Base-by-base conservation (phyloP, 2,888 invertebrate genomes). In the Eristalis intricaria region DNA sequence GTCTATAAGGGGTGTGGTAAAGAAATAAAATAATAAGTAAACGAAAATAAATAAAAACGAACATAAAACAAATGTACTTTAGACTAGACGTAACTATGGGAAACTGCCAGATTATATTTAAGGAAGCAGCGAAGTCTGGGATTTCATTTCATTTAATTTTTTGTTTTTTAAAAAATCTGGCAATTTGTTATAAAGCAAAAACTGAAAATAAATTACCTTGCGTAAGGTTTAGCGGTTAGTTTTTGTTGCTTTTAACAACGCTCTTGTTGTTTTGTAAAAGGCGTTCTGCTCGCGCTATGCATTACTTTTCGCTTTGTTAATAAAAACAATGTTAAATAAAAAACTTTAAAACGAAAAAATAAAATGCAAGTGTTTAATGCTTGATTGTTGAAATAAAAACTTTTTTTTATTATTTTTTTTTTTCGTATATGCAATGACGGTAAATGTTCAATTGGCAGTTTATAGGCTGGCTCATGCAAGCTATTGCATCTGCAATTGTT, bases 1-100 rank as follows among this genome's bases (percentile, higher is more conserved):
- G 96, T 98, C 98, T 98, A 95, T 22, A 58, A 23, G 69, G 43
- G 23, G 43, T 58, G 35, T 4, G 90, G 50, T 84, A 71, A 68
- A 89, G 76, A 88, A 73, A 88, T 82, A 82, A 88, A 90, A 88
- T 43, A 82, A 89, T 83, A 84, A 78, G 76, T 63, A 84, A 81
- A 74, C 68, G 86, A 85, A 83, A 88, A 0, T 90, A 90, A 0
- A 90, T 81, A 19, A 89, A 40, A 50, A 75, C 40, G 75, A 78
- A 70, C 38, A 82, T 65, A 76, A 43, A 38, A 32, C 13, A 70
- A 3, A 89, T 90, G 85, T 89, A 90, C 89, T 89, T 58, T 23
- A 56, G 87, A 90, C 88, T 81, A 85, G 78, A 65, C 15, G 43
- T 56, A 73, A 74, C 70, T 73, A 56, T 82, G 61, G 78, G 61